Conservation (phyloP, 1,140 invertebrate genomes). For the Drosophila bocki region DNA sequence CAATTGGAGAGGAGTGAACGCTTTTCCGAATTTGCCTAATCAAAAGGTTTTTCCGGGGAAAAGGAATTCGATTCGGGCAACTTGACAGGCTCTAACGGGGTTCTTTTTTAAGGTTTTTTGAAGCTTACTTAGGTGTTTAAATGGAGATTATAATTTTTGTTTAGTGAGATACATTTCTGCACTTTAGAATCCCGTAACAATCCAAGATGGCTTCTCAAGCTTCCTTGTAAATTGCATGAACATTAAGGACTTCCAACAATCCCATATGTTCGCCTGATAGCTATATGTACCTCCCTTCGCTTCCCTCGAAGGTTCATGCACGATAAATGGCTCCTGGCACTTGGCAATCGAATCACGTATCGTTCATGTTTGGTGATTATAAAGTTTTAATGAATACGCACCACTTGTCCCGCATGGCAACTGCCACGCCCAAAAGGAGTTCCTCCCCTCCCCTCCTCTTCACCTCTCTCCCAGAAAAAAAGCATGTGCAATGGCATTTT, state of each 20-base stretch:
- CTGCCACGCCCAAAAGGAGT: slow-evolving; percentile 48
- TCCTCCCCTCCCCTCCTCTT: slow-evolving; percentile 10
- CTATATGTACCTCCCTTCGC: slow-evolving; percentile 6
- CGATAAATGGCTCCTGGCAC: slow-evolving; percentile 59
- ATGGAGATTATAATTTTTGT: neutral
- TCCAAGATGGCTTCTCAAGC: neutral
- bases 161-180: neutral
- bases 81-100: neutral
- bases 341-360: slow-evolving; percentile 78
- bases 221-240: slow-evolving; percentile 2
- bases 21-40: slow-evolving; percentile 34
- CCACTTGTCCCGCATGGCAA: slow-evolving; percentile 48
- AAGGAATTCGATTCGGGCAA: slow-evolving; percentile 1
- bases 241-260: slow-evolving; percentile 11
- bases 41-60: slow-evolving; percentile 11
- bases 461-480: slow-evolving; percentile 11
- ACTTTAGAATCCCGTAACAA: too few relatives aligned
- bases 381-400: slow-evolving; percentile 83
- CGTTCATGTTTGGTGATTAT: slow-evolving; percentile 80
- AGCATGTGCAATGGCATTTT: slow-evolving; percentile 68
- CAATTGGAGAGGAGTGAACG: slow-evolving; percentile 54
- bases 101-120: neutral
- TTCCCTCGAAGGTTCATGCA: slow-evolving; percentile 45
- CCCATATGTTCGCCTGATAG: slow-evolving; percentile 35
- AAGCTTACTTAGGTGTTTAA: neutral